Evolutionary conservation across 2,888 invertebrate genomes (phyloP).

Genomic region (Perithous albicinctus): DNA sequence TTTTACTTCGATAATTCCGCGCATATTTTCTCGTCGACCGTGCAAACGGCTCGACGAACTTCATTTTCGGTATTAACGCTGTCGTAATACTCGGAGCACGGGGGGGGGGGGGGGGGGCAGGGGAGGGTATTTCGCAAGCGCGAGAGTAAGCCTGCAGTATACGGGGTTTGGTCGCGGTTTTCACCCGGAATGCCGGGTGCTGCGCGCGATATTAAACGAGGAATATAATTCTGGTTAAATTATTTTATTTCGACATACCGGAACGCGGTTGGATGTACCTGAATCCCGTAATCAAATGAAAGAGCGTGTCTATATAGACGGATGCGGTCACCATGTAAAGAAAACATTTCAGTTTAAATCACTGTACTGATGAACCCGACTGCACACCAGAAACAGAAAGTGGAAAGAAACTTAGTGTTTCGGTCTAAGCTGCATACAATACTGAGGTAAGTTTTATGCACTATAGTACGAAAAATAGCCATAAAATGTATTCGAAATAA

Average conservation of each 20-base stretch:
- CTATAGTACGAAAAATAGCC: not conserved
- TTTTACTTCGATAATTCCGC: slow-evolving; percentile 61
- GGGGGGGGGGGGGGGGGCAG: not conserved
- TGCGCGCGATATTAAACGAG: slow-evolving; percentile 56
- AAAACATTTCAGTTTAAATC: slow-evolving; percentile 24
- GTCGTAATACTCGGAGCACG: slow-evolving; percentile 22
- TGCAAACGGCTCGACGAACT: slow-evolving; percentile 53
- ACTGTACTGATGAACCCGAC: slow-evolving; percentile 1
- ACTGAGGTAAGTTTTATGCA: not conserved
- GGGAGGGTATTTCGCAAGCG: slow-evolving; percentile 46
- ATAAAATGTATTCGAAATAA: not conserved
- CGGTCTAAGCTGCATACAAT: not conserved
- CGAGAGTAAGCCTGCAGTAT: slow-evolving; percentile 18
- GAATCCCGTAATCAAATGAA: slow-evolving; percentile 44
- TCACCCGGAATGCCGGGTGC: slow-evolving; percentile 41
- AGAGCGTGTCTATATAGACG: not conserved
- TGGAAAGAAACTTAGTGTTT: not conserved
- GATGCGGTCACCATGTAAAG: slow-evolving; percentile 18
- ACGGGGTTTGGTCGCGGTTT: slow-evolving; percentile 34
- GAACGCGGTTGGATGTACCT: slow-evolving; percentile 18
- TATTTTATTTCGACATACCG: slow-evolving; percentile 54
- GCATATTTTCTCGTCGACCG: slow-evolving; percentile 55
- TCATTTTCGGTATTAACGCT: slow-evolving; percentile 65
- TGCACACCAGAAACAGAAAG: not conserved
- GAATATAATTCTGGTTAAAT: slow-evolving; percentile 58